Evolutionary conservation across 2,113 vertebrate genomes (phyloP), one percentile per base, ranked within the genome.

Genomic region (Amblyopsis rosae): DNA sequence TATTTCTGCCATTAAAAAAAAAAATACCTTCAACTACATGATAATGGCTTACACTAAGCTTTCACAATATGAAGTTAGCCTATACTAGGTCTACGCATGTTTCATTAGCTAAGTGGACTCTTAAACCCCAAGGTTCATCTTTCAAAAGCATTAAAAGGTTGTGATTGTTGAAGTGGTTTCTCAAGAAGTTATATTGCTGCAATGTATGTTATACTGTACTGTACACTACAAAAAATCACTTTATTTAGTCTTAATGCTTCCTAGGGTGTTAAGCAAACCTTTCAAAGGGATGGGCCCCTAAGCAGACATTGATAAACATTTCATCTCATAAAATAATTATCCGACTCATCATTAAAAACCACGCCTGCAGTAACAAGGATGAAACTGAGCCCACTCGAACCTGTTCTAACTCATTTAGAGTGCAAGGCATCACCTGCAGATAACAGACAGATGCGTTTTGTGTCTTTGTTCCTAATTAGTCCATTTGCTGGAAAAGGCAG

Each of bases 381-480:
- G 26, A 41, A 41, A 41, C 35, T 41, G 35, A 41, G 35, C 35
- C 35, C 35, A 26, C 26, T 26, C 26, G 26, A 26, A 26, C 26
- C 26, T 26, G 26, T 26, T 26, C 35, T 41, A 41, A 41, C 7
- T 9, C 69, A 61, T 70, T 61, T n/a, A 0, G 1, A 60, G 47
- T 32, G 6, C 49, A 68, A 70, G 67, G 62, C 59, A 47, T 50
- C 9, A 3, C 70, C 73, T 54, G 77, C n/a, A 55, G 78, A 77
- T 75, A 67, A 68, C 68, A 7, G 65, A 64, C 64, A 63, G 65
- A 83, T 77, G 80, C 81, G 69, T 67, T 9, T 49, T 61, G 62
- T 16, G 58, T 74, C 85, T 87, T 76, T 81, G 78, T 82, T 82
- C 77, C 88, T 88, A 91, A 91, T 91, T 87, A 89, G 86, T 81